A percentile compares a stretch with the other conserved stretches of the same genome.
phyloP scores from a whole-genome alignment of 2,888 invertebrate genomes.

The Anthophora plumipes region DNA sequence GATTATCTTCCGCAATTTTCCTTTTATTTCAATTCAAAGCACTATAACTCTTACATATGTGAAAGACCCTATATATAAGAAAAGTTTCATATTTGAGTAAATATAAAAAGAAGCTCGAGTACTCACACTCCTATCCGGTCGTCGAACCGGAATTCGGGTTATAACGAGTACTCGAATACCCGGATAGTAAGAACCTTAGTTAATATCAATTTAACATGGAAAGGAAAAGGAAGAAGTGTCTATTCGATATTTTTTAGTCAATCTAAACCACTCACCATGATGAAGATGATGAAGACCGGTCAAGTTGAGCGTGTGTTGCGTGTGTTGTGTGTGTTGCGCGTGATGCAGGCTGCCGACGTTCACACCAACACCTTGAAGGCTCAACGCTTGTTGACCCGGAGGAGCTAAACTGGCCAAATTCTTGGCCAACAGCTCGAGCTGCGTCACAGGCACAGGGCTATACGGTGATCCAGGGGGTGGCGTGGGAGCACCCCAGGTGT shows the following conservation, averaged over 20 bases:
- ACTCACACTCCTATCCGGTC: too few species aligned
- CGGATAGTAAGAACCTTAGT: too few species aligned
- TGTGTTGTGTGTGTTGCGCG: constrained; percentile 78
- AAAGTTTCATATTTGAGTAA: too few species aligned
- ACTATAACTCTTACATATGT: too few species aligned
- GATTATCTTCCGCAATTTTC: too few species aligned
- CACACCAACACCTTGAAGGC: constrained; percentile 81
- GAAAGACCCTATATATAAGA: too few species aligned
- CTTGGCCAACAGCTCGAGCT: constrained; percentile 87
- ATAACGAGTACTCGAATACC: too few species aligned
- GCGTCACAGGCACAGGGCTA: constrained; percentile 89
- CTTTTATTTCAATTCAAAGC: too few species aligned
- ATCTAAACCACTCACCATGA: constrained; percentile 77
- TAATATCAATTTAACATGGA: neutral
- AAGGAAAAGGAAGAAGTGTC: neutral
- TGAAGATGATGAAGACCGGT: constrained; percentile 81
- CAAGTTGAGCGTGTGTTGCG: constrained; percentile 80
- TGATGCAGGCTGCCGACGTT: constrained; percentile 82
- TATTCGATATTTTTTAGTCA: neutral
- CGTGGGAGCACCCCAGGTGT: constrained; percentile 88
- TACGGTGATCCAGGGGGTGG: constrained; percentile 88
- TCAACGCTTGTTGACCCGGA: constrained; percentile 80
- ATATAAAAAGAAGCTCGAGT: too few species aligned
- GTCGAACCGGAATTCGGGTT: too few species aligned
- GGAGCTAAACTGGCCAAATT: constrained; percentile 82